A percentile compares a stretch with the other conserved stretches of the same genome.
phyloP scores from a whole-genome alignment of 2,888 invertebrate genomes.

The Zaprionus bogoriensis region DNA sequence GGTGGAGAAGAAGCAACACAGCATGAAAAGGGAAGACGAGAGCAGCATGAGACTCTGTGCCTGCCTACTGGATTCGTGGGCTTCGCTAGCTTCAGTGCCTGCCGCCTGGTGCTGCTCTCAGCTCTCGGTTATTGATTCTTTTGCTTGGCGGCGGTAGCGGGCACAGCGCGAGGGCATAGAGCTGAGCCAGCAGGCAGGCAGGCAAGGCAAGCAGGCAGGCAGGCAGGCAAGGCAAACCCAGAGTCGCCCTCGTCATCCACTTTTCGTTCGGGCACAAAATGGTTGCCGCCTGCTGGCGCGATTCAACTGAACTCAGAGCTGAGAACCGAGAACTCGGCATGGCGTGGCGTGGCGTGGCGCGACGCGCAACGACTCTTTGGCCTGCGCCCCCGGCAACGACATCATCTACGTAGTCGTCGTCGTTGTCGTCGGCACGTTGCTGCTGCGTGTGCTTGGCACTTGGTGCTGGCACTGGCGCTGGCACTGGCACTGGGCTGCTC shows the following conservation, averaged over 20 bases:
- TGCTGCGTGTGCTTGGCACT: constrained; percentile 58
- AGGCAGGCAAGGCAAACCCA: constrained; percentile 24
- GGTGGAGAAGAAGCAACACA: neutral
- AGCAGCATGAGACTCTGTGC: constrained; percentile 29
- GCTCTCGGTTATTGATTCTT: constrained; percentile 66
- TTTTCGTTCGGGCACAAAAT: constrained; percentile 58
- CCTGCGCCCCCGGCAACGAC: constrained; percentile 73
- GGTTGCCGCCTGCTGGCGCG: constrained; percentile 59
- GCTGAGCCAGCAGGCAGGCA: constrained; percentile 22
- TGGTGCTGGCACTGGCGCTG: constrained; percentile 51
- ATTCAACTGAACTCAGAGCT: neutral
- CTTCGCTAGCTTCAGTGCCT: constrained; percentile 63
- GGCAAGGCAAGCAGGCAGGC: constrained; percentile 18
- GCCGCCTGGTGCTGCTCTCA: constrained; percentile 36
- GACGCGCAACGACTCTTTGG: constrained; percentile 43
- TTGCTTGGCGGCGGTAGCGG: constrained; percentile 18
- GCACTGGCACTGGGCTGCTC: constrained; percentile 47
- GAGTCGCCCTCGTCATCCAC: constrained; percentile 55
- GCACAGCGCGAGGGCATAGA: no score
- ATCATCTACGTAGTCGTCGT: constrained; percentile 49
- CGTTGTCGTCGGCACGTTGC: constrained; percentile 56
- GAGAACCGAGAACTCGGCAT: no score
- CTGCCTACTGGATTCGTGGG: constrained; percentile 60
- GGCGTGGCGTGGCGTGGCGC: constrained; percentile 3
- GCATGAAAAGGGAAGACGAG: constrained; percentile 12